Conservation (phyloP, 92 coral and sea anemone species). For the Porites divaricata region DNA sequence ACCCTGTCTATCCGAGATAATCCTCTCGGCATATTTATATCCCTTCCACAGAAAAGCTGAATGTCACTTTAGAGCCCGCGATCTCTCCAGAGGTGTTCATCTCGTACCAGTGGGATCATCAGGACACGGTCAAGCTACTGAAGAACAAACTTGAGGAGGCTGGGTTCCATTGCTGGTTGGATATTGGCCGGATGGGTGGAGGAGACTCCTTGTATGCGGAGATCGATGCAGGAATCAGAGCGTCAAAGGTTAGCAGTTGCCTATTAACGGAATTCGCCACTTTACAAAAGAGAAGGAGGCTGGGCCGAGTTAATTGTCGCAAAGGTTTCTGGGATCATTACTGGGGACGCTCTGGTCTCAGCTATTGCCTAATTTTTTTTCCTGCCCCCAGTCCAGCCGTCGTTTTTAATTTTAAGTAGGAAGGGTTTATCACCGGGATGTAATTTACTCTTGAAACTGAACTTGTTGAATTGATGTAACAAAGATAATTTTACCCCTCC, state of each 20-base stretch:
- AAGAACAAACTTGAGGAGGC: conserved; percentile 55
- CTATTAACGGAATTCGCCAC: neutral
- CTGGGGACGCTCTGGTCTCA: too few species aligned
- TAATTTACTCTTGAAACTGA: too few species aligned
- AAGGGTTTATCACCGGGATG: too few species aligned
- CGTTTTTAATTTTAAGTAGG: too few species aligned
- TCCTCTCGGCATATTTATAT: neutral
- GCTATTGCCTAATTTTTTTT: too few species aligned
- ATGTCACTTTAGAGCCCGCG: conserved; percentile 8
- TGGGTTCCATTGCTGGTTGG: conserved; percentile 75
- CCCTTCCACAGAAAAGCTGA: neutral
- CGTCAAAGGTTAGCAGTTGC: conserved; percentile 37
- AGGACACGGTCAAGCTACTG: conserved; percentile 13
- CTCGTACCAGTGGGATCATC: neutral
- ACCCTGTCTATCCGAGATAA: too few species aligned
- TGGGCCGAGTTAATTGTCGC: too few species aligned
- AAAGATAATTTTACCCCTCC: too few species aligned
- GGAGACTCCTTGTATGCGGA: conserved; percentile 66
- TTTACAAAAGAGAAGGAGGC: too few species aligned
- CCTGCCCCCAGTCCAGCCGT: too few species aligned
- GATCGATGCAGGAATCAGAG: conserved; percentile 75
- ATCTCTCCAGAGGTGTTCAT: conserved; percentile 13
- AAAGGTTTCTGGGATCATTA: too few species aligned
- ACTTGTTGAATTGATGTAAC: too few species aligned
- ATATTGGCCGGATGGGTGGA: conserved; percentile 68